Evolutionary conservation across 2,888 invertebrate genomes (phyloP).

Genomic region (Parnassius smintheus): DNA sequence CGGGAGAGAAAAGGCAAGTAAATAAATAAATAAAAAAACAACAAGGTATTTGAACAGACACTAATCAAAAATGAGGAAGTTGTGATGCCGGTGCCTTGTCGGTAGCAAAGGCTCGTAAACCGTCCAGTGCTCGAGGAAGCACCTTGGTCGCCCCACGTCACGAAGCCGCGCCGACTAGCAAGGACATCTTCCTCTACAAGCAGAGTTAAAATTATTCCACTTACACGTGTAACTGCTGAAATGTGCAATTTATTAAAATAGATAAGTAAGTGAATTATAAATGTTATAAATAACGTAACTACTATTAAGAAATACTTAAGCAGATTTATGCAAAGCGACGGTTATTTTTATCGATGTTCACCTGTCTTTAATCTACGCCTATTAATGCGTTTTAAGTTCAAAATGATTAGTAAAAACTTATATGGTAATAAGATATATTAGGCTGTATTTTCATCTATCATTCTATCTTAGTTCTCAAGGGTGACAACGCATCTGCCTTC

Average conservation of each 20-base stretch:
- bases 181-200: slow-evolving; percentile 19
- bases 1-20: background rate
- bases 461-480: too few relatives aligned
- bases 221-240: background rate
- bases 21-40: slow-evolving; percentile 3
- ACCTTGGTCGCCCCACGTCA: slow-evolving; percentile 19
- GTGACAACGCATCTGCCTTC: too few relatives aligned
- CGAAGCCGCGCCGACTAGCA: slow-evolving; percentile 1
- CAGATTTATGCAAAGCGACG: too few relatives aligned
- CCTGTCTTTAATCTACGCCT: too few relatives aligned
- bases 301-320: background rate
- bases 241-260: background rate
- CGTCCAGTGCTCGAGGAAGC: slow-evolving; percentile 22
- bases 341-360: too few relatives aligned
- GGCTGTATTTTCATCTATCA: too few relatives aligned
- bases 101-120: slow-evolving; percentile 20
- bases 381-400: too few relatives aligned
- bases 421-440: too few relatives aligned
- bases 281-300: too few relatives aligned
- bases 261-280: slow-evolving; percentile 1
- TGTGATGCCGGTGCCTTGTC: slow-evolving; percentile 16
- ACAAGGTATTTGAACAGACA: background rate
- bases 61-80: slow-evolving; percentile 26
- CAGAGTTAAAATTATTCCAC: slow-evolving; percentile 16
- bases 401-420: too few relatives aligned